These are phyloP conservation scores for Sinopyrophorus schimmeli DNA, from an alignment of 2,888 invertebrate genomes.

Conservation along the genomic window DNA sequence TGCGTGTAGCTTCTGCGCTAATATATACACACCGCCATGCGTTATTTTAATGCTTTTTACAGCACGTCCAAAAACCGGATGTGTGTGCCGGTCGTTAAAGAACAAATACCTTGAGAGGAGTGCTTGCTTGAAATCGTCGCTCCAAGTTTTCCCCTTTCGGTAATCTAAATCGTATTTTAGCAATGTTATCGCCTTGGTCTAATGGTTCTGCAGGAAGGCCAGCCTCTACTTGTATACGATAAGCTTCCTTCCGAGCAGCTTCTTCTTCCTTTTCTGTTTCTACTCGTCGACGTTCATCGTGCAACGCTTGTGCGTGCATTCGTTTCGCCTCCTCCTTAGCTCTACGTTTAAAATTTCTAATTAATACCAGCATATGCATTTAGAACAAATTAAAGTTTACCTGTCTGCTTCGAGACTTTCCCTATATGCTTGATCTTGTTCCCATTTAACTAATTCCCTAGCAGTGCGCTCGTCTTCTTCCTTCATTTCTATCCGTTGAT, in stretches of 20 bases:
- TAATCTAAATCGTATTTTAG: conserved; percentile 79
- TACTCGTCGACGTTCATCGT: conserved; percentile 71
- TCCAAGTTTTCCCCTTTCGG: conserved; percentile 78
- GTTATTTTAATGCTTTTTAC: no score
- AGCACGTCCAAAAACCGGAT: no score
- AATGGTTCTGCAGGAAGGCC: conserved; percentile 76
- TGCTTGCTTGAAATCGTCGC: conserved; percentile 71
- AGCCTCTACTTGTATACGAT: conserved; percentile 64
- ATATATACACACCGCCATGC: no score
- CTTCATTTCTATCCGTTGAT: conserved; percentile 75
- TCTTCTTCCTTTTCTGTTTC: conserved; percentile 75
- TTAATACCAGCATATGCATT: no score
- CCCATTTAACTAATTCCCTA: conserved; percentile 84
- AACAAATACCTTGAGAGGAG: conserved; percentile 64
- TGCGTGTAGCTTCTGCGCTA: no score
- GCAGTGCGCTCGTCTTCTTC: conserved; percentile 89
- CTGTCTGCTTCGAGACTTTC: conserved; percentile 84
- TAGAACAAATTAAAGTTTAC: no score
- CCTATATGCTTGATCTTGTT: conserved; percentile 93
- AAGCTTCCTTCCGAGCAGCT: conserved; percentile 76
- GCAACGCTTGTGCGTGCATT: conserved; percentile 73
- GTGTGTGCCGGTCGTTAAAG: no score
- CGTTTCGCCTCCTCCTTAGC: conserved; percentile 87
- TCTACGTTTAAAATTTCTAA: conserved; percentile 53
- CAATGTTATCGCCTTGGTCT: conserved; percentile 57